A percentile compares a stretch with the other conserved stretches of the same genome.
These are phyloP conservation scores for Diphyllodes magnificus DNA, from an alignment of 2,113 vertebrate genomes.

Conservation along the genomic window DNA sequence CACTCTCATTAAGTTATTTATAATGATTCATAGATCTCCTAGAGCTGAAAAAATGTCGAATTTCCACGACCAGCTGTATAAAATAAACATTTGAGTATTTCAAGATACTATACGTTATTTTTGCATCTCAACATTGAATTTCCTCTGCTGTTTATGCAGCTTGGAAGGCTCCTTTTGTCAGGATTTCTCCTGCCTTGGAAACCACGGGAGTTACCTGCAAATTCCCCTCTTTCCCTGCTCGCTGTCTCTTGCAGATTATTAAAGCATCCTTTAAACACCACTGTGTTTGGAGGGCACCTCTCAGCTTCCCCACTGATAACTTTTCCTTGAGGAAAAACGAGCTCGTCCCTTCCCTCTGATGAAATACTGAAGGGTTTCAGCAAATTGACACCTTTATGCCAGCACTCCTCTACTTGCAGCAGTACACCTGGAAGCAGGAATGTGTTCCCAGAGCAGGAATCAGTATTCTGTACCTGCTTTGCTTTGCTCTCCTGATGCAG, in stretches of 20 bases:
- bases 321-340: neutral
- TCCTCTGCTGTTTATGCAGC: neutral
- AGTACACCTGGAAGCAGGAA: neutral
- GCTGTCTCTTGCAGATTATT: neutral
- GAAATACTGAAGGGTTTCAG: neutral
- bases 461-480: neutral
- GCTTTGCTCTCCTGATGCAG: neutral
- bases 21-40: neutral
- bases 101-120: neutral
- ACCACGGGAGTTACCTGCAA: neutral
- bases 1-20: neutral
- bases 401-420: neutral
- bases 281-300: neutral
- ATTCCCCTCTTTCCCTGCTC: neutral
- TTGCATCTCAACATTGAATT: neutral
- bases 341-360: neutral
- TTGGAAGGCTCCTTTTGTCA: neutral
- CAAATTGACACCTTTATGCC: neutral
- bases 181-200: neutral
- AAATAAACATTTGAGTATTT: neutral
- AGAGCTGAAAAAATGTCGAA: neutral
- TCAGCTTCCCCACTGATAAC: neutral
- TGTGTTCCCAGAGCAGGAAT: neutral
- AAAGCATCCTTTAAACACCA: neutral
- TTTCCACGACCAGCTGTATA: neutral